phyloP scores from a whole-genome alignment of 2,797 vertebrate species.

The Girardinus metallicus region DNA sequence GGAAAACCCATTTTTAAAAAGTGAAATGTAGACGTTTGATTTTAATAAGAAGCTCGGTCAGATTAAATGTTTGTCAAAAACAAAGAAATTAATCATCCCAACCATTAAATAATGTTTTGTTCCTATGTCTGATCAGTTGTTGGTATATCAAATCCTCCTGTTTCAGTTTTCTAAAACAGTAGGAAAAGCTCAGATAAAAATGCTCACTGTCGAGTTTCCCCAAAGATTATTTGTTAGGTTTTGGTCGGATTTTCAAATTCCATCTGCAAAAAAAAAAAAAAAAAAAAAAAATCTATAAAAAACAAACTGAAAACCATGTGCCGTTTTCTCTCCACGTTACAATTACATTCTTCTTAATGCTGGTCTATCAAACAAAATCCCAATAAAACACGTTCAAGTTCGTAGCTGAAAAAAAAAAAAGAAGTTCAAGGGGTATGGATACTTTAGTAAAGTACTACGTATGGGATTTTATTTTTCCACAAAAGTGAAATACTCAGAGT shows the following conservation, averaged over 20 bases:
- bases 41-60: background rate
- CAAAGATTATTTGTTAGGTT: background rate
- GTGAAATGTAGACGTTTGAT: background rate
- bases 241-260: background rate
- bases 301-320: background rate
- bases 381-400: background rate
- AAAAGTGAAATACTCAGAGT: constrained; percentile 15
- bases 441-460: background rate
- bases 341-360: background rate
- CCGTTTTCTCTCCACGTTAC: background rate
- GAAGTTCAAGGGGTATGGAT: background rate
- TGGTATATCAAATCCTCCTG: background rate
- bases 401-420: background rate
- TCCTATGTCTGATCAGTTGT: background rate
- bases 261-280: background rate
- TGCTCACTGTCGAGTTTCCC: background rate
- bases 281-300: background rate
- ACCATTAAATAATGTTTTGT: background rate
- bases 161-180: background rate
- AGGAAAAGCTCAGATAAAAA: background rate
- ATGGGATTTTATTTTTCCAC: constrained; percentile 7
- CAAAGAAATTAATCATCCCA: background rate
- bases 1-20: background rate
- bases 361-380: background rate
- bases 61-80: background rate